These are phyloP conservation scores for Drosophila borborema DNA, from an alignment of 2,888 invertebrate genomes.

Conservation along the genomic window DNA sequence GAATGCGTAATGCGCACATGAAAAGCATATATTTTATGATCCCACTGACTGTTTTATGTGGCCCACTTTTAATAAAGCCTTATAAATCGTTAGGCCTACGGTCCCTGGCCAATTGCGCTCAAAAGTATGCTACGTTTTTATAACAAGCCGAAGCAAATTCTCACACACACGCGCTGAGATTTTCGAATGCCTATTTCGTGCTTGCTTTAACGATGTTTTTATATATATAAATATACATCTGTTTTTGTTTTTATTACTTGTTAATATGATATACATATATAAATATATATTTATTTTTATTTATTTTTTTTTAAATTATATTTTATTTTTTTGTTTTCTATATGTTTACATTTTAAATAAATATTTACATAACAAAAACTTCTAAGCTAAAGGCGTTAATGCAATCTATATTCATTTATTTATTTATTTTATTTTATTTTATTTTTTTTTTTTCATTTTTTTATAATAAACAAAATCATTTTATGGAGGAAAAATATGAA, in stretches of 20 bases:
- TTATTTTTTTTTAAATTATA: too few relatives aligned
- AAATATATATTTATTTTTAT: background rate
- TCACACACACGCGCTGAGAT: background rate
- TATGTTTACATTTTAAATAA: too few relatives aligned
- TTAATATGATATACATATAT: background rate
- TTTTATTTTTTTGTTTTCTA: too few relatives aligned
- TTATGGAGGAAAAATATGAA: too few relatives aligned
- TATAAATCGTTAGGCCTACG: background rate
- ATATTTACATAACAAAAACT: too few relatives aligned
- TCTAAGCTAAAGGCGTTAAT: too few relatives aligned
- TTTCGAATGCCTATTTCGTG: background rate
- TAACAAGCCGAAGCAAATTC: background rate
- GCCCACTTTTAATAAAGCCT: conserved; percentile 5
- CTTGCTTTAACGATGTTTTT: background rate
- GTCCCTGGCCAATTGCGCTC: conserved; percentile 6
- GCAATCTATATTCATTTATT: too few relatives aligned
- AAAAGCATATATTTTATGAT: conserved; percentile 19
- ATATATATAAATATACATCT: background rate
- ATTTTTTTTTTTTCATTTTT: too few relatives aligned
- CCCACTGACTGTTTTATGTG: conserved; percentile 13
- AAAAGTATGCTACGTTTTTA: conserved; percentile 32
- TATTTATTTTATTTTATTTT: too few relatives aligned
- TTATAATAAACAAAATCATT: too few relatives aligned
- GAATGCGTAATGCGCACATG: conserved; percentile 23
- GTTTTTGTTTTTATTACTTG: background rate